phyloP scores from a whole-genome alignment of 2,797 vertebrate genomes.

The Enteromius fasciolatus region DNA sequence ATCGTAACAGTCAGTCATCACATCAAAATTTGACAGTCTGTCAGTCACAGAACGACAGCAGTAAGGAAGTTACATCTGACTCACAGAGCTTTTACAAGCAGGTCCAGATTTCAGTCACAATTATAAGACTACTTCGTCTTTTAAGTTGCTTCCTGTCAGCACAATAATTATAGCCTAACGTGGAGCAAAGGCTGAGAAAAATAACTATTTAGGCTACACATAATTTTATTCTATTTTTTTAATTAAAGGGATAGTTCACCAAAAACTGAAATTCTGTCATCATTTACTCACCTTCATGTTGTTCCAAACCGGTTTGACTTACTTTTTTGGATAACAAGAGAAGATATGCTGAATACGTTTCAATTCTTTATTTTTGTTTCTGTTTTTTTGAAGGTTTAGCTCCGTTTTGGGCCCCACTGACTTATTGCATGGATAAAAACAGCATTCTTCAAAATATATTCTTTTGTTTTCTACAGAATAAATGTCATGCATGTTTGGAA shows the following conservation, averaged over 20 bases:
- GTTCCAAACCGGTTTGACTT: neutral
- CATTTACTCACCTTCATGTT: neutral
- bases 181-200: neutral
- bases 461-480: neutral
- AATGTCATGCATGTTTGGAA: neutral
- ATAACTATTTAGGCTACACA: neutral
- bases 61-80: neutral
- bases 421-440: neutral
- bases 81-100: neutral
- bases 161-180: neutral
- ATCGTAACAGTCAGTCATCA: slow-evolving; percentile 40
- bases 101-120: neutral
- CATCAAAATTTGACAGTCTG: slow-evolving; percentile 41
- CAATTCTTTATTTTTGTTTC: neutral
- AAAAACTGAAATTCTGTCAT: neutral
- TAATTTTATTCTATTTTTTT: neutral
- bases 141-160: neutral
- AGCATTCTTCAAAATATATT: neutral
- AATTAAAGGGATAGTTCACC: neutral
- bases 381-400: neutral
- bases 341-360: neutral
- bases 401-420: neutral
- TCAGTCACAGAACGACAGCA: slow-evolving; percentile 27
- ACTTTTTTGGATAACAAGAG: neutral
- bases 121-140: neutral